phyloP scores from a whole-genome alignment of 2,113 vertebrate species.

The Nanorana parkeri region DNA sequence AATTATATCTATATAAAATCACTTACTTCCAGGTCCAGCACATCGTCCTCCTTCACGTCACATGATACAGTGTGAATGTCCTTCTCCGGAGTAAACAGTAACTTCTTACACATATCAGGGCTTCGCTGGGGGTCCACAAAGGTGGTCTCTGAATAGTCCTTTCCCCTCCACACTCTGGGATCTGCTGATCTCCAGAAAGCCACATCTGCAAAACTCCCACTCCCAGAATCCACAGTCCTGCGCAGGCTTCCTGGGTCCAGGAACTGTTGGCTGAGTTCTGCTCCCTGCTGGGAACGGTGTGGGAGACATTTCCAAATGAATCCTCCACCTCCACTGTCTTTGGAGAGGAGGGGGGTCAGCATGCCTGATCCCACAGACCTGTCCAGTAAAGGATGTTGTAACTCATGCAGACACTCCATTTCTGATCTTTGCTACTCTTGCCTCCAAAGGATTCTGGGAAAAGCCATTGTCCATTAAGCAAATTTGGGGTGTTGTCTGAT shows the following conservation, averaged over 20 bases:
- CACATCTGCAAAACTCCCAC: slow-evolving; percentile 11
- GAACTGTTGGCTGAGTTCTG: slow-evolving; percentile 47
- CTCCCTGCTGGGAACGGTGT: slow-evolving; percentile 3
- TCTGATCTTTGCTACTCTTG: not conserved
- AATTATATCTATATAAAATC: no score
- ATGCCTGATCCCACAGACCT: slow-evolving; percentile 28
- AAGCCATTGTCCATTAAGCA: slow-evolving; percentile 13
- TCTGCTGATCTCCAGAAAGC: slow-evolving; percentile 36
- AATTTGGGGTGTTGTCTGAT: not conserved
- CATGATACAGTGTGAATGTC: slow-evolving; percentile 65
- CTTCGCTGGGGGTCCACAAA: slow-evolving; percentile 58
- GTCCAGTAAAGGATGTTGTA: slow-evolving; percentile 64
- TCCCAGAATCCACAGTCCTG: slow-evolving; percentile 21
- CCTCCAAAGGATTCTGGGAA: slow-evolving; percentile 3
- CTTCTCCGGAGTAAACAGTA: slow-evolving; percentile 53
- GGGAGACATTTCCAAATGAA: slow-evolving; percentile 16
- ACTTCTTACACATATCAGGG: slow-evolving; percentile 20
- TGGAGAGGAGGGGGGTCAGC: slow-evolving; percentile 36
- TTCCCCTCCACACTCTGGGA: slow-evolving; percentile 51
- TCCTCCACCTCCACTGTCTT: slow-evolving; percentile 34
- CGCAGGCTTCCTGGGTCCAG: slow-evolving; percentile 42
- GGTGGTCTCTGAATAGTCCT: slow-evolving; percentile 58
- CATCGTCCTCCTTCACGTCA: slow-evolving; percentile 59
- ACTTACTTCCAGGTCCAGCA: slow-evolving; percentile 64
- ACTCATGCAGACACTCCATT: slow-evolving; percentile 67